phyloP scores from a whole-genome alignment of 2,797 vertebrate genomes.

The Manis javanica region DNA sequence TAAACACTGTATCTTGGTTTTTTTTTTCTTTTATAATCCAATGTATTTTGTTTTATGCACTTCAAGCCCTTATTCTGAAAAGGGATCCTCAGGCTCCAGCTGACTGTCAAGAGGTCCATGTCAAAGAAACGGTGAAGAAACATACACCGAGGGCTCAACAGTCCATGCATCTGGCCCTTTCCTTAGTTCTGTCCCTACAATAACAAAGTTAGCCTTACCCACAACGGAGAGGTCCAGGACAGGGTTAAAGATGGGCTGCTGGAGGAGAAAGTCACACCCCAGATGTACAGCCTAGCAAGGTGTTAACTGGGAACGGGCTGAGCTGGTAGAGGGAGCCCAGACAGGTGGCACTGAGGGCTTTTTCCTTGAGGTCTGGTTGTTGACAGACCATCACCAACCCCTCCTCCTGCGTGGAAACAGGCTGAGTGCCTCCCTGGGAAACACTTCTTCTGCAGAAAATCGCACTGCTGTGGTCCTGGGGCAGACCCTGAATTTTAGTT shows the following conservation, averaged over 20 bases:
- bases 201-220: neutral
- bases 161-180: neutral
- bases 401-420: neutral
- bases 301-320: conserved; percentile 55
- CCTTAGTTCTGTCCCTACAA: neutral
- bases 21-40: neutral
- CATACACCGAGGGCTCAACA: fast-evolving
- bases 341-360: neutral
- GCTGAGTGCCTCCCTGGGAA: neutral
- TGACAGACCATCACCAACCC: neutral
- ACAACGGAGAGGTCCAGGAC: neutral
- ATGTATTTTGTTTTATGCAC: neutral
- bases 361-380: neutral
- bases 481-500: neutral
- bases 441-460: neutral
- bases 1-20: neutral
- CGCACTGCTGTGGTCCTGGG: neutral
- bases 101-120: neutral
- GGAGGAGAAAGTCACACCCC: neutral
- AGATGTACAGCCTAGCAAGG: conserved; percentile 49
- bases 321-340: neutral
- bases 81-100: neutral
- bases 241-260: neutral
- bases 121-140: neutral
- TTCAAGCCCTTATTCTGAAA: neutral